These are phyloP conservation scores for Scortum barcoo DNA, from an alignment of 2,113 vertebrate genomes.

Conservation along the genomic window DNA sequence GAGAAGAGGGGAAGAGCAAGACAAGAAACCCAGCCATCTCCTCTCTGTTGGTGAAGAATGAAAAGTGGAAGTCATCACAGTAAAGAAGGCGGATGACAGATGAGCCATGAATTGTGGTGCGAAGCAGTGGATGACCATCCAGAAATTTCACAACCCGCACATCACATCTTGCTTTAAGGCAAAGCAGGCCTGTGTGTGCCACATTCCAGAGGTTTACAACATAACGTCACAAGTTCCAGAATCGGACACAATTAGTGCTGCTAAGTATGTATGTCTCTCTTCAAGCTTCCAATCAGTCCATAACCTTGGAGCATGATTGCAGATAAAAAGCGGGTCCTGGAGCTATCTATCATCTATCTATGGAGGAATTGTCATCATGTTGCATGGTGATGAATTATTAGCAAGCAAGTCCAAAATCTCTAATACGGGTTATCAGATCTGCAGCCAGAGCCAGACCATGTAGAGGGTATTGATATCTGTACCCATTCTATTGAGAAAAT, in stretches of 20 bases:
- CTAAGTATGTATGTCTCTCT: not conserved
- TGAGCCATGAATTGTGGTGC: constrained; percentile 25
- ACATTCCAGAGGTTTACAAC: not conserved
- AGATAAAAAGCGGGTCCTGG: not conserved
- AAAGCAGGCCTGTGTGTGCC: constrained; percentile 25
- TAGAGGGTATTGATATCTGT: not conserved
- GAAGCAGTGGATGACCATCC: constrained; percentile 30
- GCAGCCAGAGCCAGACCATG: not conserved
- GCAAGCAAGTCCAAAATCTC: not conserved
- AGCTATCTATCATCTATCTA: not conserved
- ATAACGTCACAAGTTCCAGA: not conserved
- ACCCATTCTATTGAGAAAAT: not conserved
- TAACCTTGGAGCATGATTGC: not conserved
- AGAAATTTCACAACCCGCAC: not conserved
- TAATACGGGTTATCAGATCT: not conserved
- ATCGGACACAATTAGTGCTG: constrained; percentile 3
- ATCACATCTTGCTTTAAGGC: not conserved
- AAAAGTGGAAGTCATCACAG: not conserved
- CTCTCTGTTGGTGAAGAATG: constrained; percentile 34
- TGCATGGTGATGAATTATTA: not conserved
- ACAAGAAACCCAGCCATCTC: constrained; percentile 31
- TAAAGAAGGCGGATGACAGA: not conserved
- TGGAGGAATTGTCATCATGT: not conserved
- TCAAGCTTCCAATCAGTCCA: not conserved
- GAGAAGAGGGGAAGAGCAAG: constrained; percentile 9